Percentiles rank a stretch among this genome's conserved stretches.
These are phyloP conservation scores for Drosophila planitibia DNA, from an alignment of 2,888 invertebrate genomes.

Conservation along the genomic window DNA sequence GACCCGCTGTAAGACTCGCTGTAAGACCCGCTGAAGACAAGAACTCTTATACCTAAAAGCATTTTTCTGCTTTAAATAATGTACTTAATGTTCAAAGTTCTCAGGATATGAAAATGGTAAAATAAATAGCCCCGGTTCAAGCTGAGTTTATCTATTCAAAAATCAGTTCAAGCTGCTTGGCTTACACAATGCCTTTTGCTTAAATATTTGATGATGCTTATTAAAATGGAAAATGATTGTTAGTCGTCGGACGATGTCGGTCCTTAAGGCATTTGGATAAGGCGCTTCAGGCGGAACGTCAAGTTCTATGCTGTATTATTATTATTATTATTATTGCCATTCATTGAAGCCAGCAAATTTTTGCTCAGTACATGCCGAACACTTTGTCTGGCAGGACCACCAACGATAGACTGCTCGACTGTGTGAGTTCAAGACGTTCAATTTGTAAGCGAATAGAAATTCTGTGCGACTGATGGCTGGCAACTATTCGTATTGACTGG, in stretches of 20 bases:
- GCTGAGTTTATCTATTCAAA: not conserved
- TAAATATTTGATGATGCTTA: constrained; percentile 46
- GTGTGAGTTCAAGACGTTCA: constrained; percentile 30
- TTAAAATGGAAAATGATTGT: constrained; percentile 46
- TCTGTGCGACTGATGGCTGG: constrained; percentile 54
- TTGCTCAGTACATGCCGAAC: constrained; percentile 15
- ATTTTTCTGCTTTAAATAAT: not conserved
- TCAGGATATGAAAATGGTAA: not conserved
- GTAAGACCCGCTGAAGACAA: too few species aligned
- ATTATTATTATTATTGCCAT: constrained; percentile 36
- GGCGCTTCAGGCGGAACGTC: constrained; percentile 12
- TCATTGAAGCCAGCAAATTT: constrained; percentile 35
- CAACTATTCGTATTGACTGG: constrained; percentile 70
- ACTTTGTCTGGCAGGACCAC: constrained; percentile 10
- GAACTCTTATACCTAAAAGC: not conserved
- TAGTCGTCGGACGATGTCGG: constrained; percentile 28
- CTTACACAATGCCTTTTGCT: constrained; percentile 19
- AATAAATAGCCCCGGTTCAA: not conserved
- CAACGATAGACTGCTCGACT: constrained; percentile 18
- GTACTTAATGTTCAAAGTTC: not conserved
- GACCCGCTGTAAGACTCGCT: not conserved
- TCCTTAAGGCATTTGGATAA: constrained; percentile 19
- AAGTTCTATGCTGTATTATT: constrained; percentile 15
- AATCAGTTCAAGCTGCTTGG: constrained; percentile 27
- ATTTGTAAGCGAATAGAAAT: constrained; percentile 37